A percentile compares a stretch with the other conserved stretches of the same genome.
Evolutionary conservation across 2,888 invertebrate species (phyloP).

Genomic region (Tenthredo scrophulariae): DNA sequence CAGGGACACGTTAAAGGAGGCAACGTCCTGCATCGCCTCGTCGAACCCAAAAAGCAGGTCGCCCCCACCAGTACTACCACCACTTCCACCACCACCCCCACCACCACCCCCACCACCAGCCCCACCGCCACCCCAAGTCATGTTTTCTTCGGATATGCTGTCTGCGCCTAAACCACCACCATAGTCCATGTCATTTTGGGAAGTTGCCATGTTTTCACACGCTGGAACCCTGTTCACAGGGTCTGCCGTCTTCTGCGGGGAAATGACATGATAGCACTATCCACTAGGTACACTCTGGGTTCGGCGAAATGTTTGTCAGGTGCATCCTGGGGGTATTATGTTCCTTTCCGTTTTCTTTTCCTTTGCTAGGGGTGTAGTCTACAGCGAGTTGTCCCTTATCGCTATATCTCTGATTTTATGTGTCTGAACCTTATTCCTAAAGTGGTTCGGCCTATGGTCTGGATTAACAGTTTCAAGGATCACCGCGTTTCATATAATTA

Average conservation of each 20-base stretch:
- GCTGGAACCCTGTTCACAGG: conserved; percentile 13
- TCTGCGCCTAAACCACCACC: conserved; percentile 71
- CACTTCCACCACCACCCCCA: conserved; percentile 59
- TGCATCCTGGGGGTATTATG: conserved; percentile 13
- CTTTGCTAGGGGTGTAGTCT: not conserved
- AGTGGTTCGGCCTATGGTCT: not conserved
- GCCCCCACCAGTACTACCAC: conserved; percentile 52
- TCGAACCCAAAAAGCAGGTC: conserved; percentile 70
- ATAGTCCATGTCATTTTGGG: conserved; percentile 72
- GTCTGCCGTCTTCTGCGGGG: conserved; percentile 34
- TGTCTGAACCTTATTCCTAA: not conserved
- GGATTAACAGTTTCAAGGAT: not conserved
- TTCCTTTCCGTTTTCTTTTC: not conserved
- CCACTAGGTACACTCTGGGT: not conserved
- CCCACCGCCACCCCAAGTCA: conserved; percentile 68
- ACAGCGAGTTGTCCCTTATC: not conserved
- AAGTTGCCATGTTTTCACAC: conserved; percentile 69
- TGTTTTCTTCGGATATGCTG: conserved; percentile 75
- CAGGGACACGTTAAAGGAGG: conserved; percentile 79
- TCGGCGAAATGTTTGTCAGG: not conserved
- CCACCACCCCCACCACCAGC: conserved; percentile 64
- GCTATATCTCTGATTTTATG: not conserved
- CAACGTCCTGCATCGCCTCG: conserved; percentile 79
- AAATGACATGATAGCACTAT: conserved; percentile 11
- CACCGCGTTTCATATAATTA: conserved; percentile 9